Conservation (phyloP, 1,140 invertebrate species). For the Drosophila gunungcola region DNA sequence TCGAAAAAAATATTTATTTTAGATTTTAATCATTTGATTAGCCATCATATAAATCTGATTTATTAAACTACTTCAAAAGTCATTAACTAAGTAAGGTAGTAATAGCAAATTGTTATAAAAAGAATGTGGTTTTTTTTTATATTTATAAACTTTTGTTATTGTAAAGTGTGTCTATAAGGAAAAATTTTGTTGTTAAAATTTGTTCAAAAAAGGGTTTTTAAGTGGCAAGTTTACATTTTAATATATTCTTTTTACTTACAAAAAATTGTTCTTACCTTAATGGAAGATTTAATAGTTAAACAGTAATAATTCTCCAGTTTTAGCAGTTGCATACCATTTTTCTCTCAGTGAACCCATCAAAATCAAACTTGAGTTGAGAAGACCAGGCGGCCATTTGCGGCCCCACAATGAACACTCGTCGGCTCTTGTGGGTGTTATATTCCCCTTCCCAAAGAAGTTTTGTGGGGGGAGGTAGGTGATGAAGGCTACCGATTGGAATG, state of each 20-base stretch:
- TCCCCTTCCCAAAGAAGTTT: neutral
- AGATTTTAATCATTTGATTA: neutral
- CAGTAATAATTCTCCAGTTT: neutral
- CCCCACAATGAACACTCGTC: slow-evolving; percentile 37
- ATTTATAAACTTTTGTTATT: too few relatives aligned
- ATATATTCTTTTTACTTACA: too few relatives aligned
- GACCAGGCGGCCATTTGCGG: slow-evolving; percentile 28
- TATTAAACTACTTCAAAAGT: neutral
- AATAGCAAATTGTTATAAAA: too few relatives aligned
- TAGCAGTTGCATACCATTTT: neutral
- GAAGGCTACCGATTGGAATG: slow-evolving; percentile 63
- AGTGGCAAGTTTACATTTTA: too few relatives aligned
- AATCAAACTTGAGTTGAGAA: slow-evolving; percentile 37
- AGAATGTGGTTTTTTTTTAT: too few relatives aligned
- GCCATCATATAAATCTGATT: too few relatives aligned
- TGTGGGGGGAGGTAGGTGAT: slow-evolving; percentile 1
- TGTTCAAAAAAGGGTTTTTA: too few relatives aligned
- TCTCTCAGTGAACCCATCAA: slow-evolving; percentile 31
- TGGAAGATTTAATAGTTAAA: neutral
- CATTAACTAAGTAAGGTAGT: too few relatives aligned
- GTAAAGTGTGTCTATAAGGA: too few relatives aligned
- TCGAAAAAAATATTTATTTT: neutral
- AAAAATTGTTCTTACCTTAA: too few relatives aligned
- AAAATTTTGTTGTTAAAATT: too few relatives aligned
- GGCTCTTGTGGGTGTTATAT: slow-evolving; percentile 42